Evolutionary conservation across 2,113 vertebrate genomes (phyloP).

Genomic region (Nematolebias whitei): DNA sequence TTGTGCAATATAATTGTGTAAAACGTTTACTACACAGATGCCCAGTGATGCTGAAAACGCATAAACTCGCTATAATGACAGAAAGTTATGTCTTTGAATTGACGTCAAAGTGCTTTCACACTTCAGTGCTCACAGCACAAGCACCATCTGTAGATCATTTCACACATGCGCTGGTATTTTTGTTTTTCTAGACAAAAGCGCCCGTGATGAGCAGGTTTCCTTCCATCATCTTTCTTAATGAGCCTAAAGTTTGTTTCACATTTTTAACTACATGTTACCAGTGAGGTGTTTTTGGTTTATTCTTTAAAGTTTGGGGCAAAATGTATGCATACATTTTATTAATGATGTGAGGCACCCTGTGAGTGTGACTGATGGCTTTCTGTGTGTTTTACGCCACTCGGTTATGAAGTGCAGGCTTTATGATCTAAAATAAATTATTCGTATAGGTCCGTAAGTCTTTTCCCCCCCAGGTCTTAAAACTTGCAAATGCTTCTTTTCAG

Average conservation of each 20-base stretch:
- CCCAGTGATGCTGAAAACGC: slow-evolving; percentile 29
- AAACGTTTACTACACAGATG: slow-evolving; percentile 39
- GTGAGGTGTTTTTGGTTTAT: slow-evolving; percentile 6
- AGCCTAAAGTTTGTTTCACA: slow-evolving; percentile 52
- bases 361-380: slow-evolving; percentile 36
- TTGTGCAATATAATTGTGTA: slow-evolving; percentile 17
- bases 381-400: slow-evolving; percentile 16
- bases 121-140: slow-evolving; percentile 56
- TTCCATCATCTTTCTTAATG: slow-evolving; percentile 63
- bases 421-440: slow-evolving; percentile 30
- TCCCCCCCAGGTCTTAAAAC: slow-evolving; percentile 26
- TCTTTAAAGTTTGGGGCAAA: slow-evolving; percentile 12
- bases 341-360: slow-evolving; percentile 9
- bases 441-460: slow-evolving; percentile 16
- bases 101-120: slow-evolving; percentile 48
- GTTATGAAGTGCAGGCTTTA: slow-evolving; percentile 25
- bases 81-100: slow-evolving; percentile 54
- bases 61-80: slow-evolving; percentile 51
- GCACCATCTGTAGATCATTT: slow-evolving; percentile 57
- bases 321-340: slow-evolving; percentile 24
- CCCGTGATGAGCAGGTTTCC: slow-evolving; percentile 57
- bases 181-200: slow-evolving; percentile 46
- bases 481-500: slow-evolving; percentile 47
- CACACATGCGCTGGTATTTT: slow-evolving; percentile 47
- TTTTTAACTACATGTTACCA: slow-evolving; percentile 40